Percentiles rank a stretch among this genome's conserved stretches.
Evolutionary conservation across 2,888 invertebrate species (phyloP).

Genomic region (Eupelmus urozonus): DNA sequence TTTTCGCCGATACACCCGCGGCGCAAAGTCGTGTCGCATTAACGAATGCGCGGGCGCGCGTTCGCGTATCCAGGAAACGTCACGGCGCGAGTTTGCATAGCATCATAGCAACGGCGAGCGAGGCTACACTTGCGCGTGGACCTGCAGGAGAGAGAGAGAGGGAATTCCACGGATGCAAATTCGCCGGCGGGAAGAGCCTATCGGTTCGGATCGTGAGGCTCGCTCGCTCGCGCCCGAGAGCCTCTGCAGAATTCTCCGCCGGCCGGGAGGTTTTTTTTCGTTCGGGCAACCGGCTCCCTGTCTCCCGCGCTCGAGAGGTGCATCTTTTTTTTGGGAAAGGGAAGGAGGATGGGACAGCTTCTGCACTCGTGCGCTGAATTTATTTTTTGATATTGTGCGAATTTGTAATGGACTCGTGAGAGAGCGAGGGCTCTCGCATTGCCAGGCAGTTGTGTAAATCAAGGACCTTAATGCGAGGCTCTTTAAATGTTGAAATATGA

Average conservation of each 20-base stretch:
- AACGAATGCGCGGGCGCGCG: slow-evolving; percentile 59
- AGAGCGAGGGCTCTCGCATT: too few relatives aligned
- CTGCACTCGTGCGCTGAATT: slow-evolving; percentile 56
- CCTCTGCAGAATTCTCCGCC: slow-evolving; percentile 10
- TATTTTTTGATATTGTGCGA: slow-evolving; percentile 46
- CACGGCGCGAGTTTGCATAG: slow-evolving; percentile 55
- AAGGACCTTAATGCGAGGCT: too few relatives aligned
- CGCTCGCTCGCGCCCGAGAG: not conserved
- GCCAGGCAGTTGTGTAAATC: too few relatives aligned
- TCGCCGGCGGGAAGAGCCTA: slow-evolving; percentile 73
- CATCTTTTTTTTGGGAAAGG: not conserved
- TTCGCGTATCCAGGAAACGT: slow-evolving; percentile 60
- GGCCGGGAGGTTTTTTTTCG: not conserved
- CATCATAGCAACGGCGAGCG: slow-evolving; percentile 31
- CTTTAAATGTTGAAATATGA: not conserved
- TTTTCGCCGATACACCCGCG: slow-evolving; percentile 45
- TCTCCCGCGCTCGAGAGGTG: not conserved
- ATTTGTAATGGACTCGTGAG: slow-evolving; percentile 34
- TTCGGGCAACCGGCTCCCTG: slow-evolving; percentile 31
- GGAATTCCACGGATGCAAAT: slow-evolving; percentile 77
- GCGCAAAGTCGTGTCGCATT: slow-evolving; percentile 58
- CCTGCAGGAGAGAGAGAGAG: too few relatives aligned
- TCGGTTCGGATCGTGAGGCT: slow-evolving; percentile 74
- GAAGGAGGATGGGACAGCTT: not conserved
- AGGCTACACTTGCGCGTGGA: not conserved